Evolutionary conservation across 2,888 invertebrate species (phyloP).

Genomic region (Boloria euphrosyne): DNA sequence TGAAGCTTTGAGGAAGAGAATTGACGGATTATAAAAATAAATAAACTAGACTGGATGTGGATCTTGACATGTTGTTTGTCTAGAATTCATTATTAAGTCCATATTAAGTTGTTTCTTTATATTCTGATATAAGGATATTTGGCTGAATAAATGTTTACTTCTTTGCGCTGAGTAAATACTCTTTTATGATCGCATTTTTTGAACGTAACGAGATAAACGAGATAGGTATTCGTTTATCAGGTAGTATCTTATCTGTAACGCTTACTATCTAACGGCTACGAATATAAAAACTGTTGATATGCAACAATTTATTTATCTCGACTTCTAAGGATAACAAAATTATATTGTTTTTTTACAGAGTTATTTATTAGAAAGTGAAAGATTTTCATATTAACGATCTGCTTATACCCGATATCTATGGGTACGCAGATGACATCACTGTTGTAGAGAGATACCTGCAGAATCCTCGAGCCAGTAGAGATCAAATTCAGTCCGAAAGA

Average conservation of each 20-base stretch:
- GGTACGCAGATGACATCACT: too few species aligned
- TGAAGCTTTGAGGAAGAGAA: too few species aligned
- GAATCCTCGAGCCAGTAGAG: too few species aligned
- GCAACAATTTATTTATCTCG: neutral
- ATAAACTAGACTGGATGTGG: too few species aligned
- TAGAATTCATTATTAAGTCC: neutral
- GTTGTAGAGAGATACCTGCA: too few species aligned
- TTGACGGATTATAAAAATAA: too few species aligned
- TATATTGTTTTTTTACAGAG: too few species aligned
- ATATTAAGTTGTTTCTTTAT: neutral
- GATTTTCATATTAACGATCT: too few species aligned
- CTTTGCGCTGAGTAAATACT: neutral
- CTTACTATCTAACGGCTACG: constrained; percentile 22
- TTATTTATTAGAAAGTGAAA: too few species aligned
- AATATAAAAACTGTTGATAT: neutral
- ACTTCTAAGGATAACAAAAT: neutral
- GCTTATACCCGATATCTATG: too few species aligned
- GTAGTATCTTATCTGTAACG: constrained; percentile 27
- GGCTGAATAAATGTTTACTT: neutral
- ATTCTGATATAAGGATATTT: neutral
- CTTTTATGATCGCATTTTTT: constrained; percentile 7
- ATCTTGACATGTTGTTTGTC: too few species aligned
- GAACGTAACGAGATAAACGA: constrained; percentile 23
- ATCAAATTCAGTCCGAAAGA: too few species aligned
- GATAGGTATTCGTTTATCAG: constrained; percentile 28